A percentile compares a stretch with the other conserved stretches of the same genome.
These are phyloP conservation scores for Babylonia areolata DNA, from an alignment of 1,140 invertebrate genomes.

Conservation along the genomic window DNA sequence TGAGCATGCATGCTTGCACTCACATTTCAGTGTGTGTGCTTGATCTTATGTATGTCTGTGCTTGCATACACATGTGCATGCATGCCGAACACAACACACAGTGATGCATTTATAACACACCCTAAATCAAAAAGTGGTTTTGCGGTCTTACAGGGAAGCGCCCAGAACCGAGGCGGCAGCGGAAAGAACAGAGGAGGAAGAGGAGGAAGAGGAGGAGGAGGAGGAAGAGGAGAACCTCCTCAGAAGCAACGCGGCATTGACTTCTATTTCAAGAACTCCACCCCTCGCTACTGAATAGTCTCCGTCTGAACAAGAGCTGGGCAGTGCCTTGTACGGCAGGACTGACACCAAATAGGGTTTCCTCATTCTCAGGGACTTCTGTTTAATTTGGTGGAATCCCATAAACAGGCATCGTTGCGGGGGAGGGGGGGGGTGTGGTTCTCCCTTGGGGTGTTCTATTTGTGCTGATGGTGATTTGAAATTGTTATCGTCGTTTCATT, in stretches of 20 bases:
- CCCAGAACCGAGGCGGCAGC: neutral
- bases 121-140: neutral
- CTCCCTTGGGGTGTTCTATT: too few species aligned
- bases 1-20: too few species aligned
- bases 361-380: neutral
- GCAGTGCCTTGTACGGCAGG: neutral
- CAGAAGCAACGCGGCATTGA: constrained; percentile 53
- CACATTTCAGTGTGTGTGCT: neutral
- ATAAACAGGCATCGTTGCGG: neutral
- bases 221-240: constrained; percentile 22
- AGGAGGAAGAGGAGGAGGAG: constrained; percentile 30
- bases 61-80: too few species aligned
- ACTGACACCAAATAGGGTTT: neutral
- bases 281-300: neutral
- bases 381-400: neutral
- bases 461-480: too few species aligned
- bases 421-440: too few species aligned
- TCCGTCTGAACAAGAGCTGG: neutral
- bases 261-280: constrained; percentile 55
- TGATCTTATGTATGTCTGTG: neutral
- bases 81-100: too few species aligned
- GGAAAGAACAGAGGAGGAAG: constrained; percentile 12
- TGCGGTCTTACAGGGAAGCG: constrained; percentile 1
- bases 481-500: too few species aligned
- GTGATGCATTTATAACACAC: neutral